Conservation (phyloP, 1,140 invertebrate genomes). For the Papilio machaon region DNA sequence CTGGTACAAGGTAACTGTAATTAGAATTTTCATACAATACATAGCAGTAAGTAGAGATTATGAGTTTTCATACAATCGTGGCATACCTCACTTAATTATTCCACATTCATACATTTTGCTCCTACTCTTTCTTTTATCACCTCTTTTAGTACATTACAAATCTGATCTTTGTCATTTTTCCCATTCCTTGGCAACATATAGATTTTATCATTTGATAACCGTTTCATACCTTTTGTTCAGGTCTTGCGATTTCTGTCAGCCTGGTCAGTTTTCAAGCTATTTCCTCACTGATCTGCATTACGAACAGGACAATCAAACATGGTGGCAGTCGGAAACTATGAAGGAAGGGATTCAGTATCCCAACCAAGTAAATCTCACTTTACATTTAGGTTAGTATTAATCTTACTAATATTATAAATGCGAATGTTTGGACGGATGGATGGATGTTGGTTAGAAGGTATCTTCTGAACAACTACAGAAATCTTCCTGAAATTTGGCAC, state of each 20-base stretch:
- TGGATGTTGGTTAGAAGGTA: too few species aligned
- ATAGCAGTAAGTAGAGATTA: too few species aligned
- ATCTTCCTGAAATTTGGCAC: too few species aligned
- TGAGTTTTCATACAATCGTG: background rate
- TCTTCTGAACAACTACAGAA: too few species aligned
- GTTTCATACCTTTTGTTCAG: conserved; percentile 43
- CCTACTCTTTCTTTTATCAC: background rate
- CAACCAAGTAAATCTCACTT: conserved; percentile 95
- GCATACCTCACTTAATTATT: background rate
- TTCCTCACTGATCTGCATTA: conserved; percentile 96
- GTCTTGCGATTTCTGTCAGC: conserved; percentile 85
- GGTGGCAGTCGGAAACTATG: conserved; percentile 99
- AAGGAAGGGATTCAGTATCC: conserved; percentile 95
- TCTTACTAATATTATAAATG: background rate
- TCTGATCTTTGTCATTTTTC: background rate
- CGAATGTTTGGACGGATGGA: too few species aligned
- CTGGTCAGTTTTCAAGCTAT: conserved; percentile 87
- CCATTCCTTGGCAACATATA: background rate
- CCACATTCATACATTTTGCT: background rate
- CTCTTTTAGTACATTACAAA: background rate
- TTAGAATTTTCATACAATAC: background rate
- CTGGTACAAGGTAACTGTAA: conserved; percentile 52
- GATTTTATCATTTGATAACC: background rate
- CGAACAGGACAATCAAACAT: conserved; percentile 94
- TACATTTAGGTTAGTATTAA: conserved; percentile 89